Percentiles rank a stretch among this genome's conserved stretches.
These are phyloP conservation scores for Drosophila paramelanica DNA, from an alignment of 2,888 invertebrate species.

Conservation along the genomic window DNA sequence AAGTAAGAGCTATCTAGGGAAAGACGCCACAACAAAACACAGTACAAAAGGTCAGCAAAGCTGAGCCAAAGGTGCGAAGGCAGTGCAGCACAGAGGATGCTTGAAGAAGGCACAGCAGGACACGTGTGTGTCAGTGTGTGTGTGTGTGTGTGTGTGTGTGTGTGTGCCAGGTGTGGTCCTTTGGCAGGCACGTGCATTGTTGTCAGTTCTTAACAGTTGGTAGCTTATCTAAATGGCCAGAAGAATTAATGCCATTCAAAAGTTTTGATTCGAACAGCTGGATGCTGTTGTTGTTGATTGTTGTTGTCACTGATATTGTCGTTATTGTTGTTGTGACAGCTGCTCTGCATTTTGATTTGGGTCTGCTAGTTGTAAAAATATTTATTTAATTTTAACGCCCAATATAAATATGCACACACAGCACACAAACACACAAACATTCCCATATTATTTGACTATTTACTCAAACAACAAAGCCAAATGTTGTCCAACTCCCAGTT, in stretches of 20 bases:
- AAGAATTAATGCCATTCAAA: conserved; percentile 34
- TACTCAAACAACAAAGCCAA: conserved; percentile 54
- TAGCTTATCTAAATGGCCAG: conserved; percentile 56
- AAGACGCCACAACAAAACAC: not conserved
- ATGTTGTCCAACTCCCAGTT: conserved; percentile 56
- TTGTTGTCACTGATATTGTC: not conserved
- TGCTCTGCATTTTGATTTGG: conserved; percentile 70
- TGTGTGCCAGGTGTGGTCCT: conserved; percentile 23
- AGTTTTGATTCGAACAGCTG: conserved; percentile 58
- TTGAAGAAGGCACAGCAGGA: conserved; percentile 22
- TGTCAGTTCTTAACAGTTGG: conserved; percentile 29
- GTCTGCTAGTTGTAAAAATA: conserved; percentile 55
- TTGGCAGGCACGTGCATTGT: conserved; percentile 45
- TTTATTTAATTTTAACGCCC: conserved; percentile 65
- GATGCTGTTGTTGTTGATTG: conserved; percentile 1
- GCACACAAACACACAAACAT: not conserved
- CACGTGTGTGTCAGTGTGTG: not conserved
- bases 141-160: not conserved
- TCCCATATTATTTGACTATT: conserved; percentile 30
- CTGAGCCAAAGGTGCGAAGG: conserved; percentile 38
- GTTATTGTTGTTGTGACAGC: conserved; percentile 44
- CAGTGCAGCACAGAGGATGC: conserved; percentile 19
- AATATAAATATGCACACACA: conserved; percentile 17
- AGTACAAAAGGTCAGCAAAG: conserved; percentile 49
- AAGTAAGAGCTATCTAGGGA: conserved; percentile 30